A percentile compares a stretch with the other conserved stretches of the same genome.
Conservation (phyloP, 92 coral and sea anemone species). For the Virgularia gustaviana region DNA sequence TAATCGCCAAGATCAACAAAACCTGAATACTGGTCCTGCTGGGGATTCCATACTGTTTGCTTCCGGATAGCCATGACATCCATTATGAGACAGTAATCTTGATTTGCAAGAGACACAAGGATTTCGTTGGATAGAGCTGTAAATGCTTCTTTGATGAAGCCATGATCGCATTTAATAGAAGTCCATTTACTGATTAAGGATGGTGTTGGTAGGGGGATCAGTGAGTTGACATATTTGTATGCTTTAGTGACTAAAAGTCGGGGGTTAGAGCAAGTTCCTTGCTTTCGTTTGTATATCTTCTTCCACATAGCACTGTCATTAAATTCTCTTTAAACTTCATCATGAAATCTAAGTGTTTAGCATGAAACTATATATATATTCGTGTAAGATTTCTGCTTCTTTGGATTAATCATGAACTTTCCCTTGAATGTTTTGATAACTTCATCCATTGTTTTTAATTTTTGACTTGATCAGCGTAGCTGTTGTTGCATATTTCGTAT, state of each 20-base stretch:
- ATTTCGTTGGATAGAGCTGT: background rate
- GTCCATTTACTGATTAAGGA: background rate
- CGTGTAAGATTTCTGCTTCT: background rate
- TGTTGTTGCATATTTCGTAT: background rate
- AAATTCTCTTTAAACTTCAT: background rate
- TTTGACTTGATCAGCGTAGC: background rate
- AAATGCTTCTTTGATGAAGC: slow-evolving; percentile 1
- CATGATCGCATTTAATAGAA: background rate
- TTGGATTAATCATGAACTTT: background rate
- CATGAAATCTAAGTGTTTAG: background rate
- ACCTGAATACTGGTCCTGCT: background rate
- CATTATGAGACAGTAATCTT: background rate
- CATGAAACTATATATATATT: background rate
- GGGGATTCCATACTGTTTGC: background rate
- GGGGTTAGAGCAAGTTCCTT: background rate
- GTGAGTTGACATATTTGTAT: background rate
- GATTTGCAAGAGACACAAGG: background rate
- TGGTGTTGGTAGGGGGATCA: background rate
- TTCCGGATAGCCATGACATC: slow-evolving; percentile 1
- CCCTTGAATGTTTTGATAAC: background rate
- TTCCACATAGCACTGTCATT: background rate
- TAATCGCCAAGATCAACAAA: background rate
- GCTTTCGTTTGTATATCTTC: background rate
- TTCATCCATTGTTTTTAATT: background rate
- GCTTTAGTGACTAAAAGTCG: background rate